phyloP scores from a whole-genome alignment of 1,140 invertebrate genomes.

The Aphaenogaster ashmeadi region DNA sequence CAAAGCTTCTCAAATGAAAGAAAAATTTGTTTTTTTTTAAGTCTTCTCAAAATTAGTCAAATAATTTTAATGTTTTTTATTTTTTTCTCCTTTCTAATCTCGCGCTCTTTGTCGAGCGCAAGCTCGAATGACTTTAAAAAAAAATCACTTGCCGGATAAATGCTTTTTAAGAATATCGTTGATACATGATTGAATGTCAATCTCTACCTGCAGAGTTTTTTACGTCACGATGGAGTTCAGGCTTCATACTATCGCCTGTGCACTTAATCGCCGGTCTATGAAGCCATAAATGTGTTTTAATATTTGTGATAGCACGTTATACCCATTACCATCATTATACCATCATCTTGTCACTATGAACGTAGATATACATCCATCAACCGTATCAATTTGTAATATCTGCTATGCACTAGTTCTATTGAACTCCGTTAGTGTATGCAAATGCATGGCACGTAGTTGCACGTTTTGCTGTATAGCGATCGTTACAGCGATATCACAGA shows the following conservation, averaged over 20 bases:
- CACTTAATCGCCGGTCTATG: background rate
- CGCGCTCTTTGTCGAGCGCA: background rate
- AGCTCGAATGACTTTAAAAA: background rate
- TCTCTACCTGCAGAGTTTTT: conserved; percentile 1
- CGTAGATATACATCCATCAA: conserved; percentile 2
- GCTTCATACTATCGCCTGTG: background rate
- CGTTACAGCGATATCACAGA: conserved; percentile 7
- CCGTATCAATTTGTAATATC: conserved; percentile 35
- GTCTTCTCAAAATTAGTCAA: background rate
- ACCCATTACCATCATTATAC: background rate
- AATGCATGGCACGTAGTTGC: conserved; percentile 15
- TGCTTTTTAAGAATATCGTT: background rate
- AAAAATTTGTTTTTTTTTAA: background rate
- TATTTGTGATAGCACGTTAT: background rate
- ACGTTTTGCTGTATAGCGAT: conserved; percentile 11
- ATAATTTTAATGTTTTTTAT: background rate
- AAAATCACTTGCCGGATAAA: background rate
- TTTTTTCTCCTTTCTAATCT: background rate
- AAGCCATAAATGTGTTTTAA: conserved; percentile 7
- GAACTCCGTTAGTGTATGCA: background rate
- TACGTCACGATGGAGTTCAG: background rate
- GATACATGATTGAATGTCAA: background rate
- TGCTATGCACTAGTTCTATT: conserved; percentile 9
- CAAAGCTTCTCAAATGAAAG: background rate
- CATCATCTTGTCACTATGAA: conserved; percentile 1